phyloP scores from a whole-genome alignment of 2,113 vertebrate genomes.

The Stigmatopora argus region DNA sequence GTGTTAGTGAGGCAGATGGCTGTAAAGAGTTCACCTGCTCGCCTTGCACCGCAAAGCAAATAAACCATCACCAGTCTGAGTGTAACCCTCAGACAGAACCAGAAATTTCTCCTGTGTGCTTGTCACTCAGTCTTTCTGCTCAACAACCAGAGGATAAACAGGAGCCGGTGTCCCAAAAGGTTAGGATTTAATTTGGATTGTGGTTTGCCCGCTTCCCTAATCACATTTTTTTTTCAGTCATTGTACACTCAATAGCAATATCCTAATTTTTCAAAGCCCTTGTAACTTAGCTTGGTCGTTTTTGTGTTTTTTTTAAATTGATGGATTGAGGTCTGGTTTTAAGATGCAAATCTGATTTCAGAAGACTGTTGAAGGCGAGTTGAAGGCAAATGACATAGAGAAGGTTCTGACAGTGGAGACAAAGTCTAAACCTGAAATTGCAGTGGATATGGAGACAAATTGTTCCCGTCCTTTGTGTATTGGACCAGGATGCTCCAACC shows the following conservation, averaged over 20 bases:
- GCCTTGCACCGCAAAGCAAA: constrained; percentile 76
- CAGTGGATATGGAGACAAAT: constrained; percentile 52
- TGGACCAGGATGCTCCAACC: constrained; percentile 79
- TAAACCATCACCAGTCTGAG: constrained; percentile 50
- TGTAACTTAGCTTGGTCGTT: not conserved
- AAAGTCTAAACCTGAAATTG: constrained; percentile 25
- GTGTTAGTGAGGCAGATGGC: constrained; percentile 79
- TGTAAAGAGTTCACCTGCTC: constrained; percentile 82
- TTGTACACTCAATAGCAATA: not conserved
- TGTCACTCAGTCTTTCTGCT: constrained; percentile 63
- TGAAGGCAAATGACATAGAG: constrained; percentile 11
- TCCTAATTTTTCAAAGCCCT: not conserved
- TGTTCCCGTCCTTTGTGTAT: constrained; percentile 76
- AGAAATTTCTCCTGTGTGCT: constrained; percentile 41
- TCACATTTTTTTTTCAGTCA: not conserved
- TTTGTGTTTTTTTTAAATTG: constrained; percentile 1
- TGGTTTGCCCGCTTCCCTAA: not conserved
- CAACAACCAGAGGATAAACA: constrained; percentile 73
- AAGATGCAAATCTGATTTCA: constrained; percentile 53
- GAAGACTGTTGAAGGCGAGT: constrained; percentile 45
- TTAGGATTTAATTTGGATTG: constrained; percentile 53
- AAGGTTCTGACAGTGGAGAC: constrained; percentile 3
- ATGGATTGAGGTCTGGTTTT: constrained; percentile 19
- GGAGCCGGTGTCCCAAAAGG: constrained; percentile 77
- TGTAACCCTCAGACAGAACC: constrained; percentile 41